Conservation (phyloP, 1,140 invertebrate genomes). For the Forficula auricularia region DNA sequence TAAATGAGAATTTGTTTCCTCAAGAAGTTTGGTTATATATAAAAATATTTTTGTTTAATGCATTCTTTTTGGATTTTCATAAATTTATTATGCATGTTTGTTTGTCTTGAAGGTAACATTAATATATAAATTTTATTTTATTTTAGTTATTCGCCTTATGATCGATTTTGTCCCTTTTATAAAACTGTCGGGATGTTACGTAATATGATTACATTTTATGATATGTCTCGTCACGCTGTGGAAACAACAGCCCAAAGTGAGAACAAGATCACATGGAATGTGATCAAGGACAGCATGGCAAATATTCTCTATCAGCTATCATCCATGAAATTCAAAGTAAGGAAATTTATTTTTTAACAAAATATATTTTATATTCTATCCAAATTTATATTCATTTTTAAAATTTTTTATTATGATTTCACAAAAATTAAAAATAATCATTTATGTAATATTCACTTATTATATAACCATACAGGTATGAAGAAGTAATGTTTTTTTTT, state of each 20-base stretch:
- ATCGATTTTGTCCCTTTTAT: conserved; percentile 99
- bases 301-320: conserved; percentile 93
- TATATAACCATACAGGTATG: no score
- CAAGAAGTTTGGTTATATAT: no score
- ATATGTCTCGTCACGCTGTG: conserved; percentile 91
- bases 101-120: background rate
- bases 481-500: no score
- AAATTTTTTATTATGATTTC: no score
- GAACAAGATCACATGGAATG: conserved; percentile 97
- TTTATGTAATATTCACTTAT: background rate
- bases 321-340: conserved; percentile 99
- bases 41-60: background rate
- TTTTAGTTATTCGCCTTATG: conserved; percentile 82
- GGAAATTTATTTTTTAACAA: conserved; percentile 8
- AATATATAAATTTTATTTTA: conserved; percentile 16
- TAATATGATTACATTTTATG: conserved; percentile 98
- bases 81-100: conserved; percentile 4
- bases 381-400: no score
- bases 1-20: no score
- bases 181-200: conserved; percentile 97
- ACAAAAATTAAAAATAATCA: no score
- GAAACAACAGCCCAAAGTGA: conserved; percentile 96
- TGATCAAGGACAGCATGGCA: conserved; percentile 91
- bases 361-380: no score
- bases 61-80: background rate